Evolutionary conservation across 2,888 invertebrate genomes (phyloP), one percentile per base, ranked within the genome.

Genomic region (Agriopis aurantiaria): DNA sequence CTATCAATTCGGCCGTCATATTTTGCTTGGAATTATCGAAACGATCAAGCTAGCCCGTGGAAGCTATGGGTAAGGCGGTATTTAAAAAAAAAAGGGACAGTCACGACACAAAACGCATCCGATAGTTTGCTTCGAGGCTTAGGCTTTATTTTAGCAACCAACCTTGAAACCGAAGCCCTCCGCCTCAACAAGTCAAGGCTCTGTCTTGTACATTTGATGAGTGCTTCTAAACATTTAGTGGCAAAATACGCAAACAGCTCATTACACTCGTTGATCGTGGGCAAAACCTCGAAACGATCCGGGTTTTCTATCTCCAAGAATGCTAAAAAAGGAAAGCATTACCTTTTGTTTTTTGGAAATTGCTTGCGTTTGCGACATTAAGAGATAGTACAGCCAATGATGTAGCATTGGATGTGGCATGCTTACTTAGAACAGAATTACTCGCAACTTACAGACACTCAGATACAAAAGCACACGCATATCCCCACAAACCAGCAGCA

Each of bases 231-330:
- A 73, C 97, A 95, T 88, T 96, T 97, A 63, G 96, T 96, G 77
- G 97, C 97, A 81, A 97, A 98, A 85, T 96, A 96, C 0, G 96
- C 96, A 85, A 97, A 98, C 60, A 98, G 91, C 83, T 98, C 97
- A 85, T 97, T 96, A 80, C 97, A 97, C 83, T 97, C 97, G 62
- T 95, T 96, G 57, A 96, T 95, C 5, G 96, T 91, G 51, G 95
- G 95, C 63, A 84, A 80, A 41, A 96, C 82, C 71, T 97, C 96
- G 77, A 95, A 95, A 41, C 91, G 87, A 49, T 95, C 92, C 8
- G 95, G 95, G 79, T 95, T 95, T 74, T 96, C 96, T 60, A 97
- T 95, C 80, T 96, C 96, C 78, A 94, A 90, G 78, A 97, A 96
- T 43, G 96, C 96, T 96, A 73, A 9, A 82, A 84, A 66, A 56